Conservation (phyloP, 35 echinoderm and acorn worm genomes). For the Hemicentrotus pulcherrimus region DNA sequence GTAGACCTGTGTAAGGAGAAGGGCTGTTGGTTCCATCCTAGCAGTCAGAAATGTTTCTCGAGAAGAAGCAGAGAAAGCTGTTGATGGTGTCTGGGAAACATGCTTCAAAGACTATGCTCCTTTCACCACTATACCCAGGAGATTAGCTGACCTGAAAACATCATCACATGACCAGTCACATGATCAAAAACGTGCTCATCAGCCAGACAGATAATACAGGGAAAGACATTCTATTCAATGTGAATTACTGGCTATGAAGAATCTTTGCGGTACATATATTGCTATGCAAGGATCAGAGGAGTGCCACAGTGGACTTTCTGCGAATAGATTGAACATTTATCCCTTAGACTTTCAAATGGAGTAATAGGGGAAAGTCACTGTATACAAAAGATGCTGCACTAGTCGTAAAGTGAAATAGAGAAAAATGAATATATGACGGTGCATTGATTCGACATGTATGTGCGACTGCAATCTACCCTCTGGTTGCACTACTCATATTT, state of each 20-base stretch:
- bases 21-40: conserved; percentile 75
- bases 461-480: neutral
- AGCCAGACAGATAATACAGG: neutral
- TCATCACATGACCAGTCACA: neutral
- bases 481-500: too few relatives aligned
- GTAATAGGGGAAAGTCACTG: too few relatives aligned
- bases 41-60: conserved; percentile 64
- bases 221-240: neutral
- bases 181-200: neutral
- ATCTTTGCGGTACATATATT: neutral
- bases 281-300: neutral
- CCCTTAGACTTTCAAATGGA: neutral
- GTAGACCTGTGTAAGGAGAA: conserved; percentile 80
- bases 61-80: conserved; percentile 63
- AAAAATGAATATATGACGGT: neutral
- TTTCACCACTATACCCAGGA: conserved; percentile 77
- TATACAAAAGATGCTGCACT: neutral
- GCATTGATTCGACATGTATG: neutral
- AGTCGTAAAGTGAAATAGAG: too few relatives aligned
- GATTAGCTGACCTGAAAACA: conserved; percentile 46
- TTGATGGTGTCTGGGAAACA: conserved; percentile 79
- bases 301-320: neutral
- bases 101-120: conserved; percentile 93
- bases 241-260: neutral
- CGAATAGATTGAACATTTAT: neutral